Evolutionary conservation across 1,140 invertebrate species (phyloP).

Genomic region (Lepidurus arcticus): DNA sequence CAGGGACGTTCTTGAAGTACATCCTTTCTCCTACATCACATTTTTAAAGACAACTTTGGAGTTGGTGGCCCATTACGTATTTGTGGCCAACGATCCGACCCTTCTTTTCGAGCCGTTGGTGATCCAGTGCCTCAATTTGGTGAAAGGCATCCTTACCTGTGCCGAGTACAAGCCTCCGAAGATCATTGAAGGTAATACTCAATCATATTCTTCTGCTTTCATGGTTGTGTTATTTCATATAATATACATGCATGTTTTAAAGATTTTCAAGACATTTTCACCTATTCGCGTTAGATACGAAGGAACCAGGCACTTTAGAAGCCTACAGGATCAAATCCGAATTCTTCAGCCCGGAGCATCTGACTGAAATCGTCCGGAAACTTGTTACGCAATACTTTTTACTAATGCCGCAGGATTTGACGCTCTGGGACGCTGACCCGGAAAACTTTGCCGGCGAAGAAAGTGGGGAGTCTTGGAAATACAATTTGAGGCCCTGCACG

Average conservation of each 20-base stretch:
- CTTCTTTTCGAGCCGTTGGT: slow-evolving; percentile 75
- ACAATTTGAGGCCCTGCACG: slow-evolving; percentile 78
- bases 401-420: slow-evolving; percentile 72
- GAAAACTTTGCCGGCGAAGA: slow-evolving; percentile 84
- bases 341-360: slow-evolving; percentile 63
- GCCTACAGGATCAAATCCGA: slow-evolving; percentile 61
- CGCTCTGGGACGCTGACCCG: slow-evolving; percentile 82
- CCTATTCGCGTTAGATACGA: slow-evolving; percentile 44
- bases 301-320: slow-evolving; percentile 50
- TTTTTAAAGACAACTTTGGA: slow-evolving; percentile 71
- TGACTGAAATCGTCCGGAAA: slow-evolving; percentile 72
- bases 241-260: slow-evolving; percentile 27
- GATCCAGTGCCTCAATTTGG: slow-evolving; percentile 81
- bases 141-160: slow-evolving; percentile 74
- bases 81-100: slow-evolving; percentile 67
- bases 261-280: neutral
- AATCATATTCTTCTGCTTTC: slow-evolving; percentile 33
- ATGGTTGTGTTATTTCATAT: slow-evolving; percentile 24
- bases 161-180: slow-evolving; percentile 64
- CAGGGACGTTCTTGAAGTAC: slow-evolving; percentile 63
- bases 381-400: slow-evolving; percentile 84
- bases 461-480: slow-evolving; percentile 85
- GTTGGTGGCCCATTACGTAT: slow-evolving; percentile 76
- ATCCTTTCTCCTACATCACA: slow-evolving; percentile 70
- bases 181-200: slow-evolving; percentile 51